Base-by-base conservation (phyloP, 1,140 invertebrate genomes). In the Eueides isabella region DNA sequence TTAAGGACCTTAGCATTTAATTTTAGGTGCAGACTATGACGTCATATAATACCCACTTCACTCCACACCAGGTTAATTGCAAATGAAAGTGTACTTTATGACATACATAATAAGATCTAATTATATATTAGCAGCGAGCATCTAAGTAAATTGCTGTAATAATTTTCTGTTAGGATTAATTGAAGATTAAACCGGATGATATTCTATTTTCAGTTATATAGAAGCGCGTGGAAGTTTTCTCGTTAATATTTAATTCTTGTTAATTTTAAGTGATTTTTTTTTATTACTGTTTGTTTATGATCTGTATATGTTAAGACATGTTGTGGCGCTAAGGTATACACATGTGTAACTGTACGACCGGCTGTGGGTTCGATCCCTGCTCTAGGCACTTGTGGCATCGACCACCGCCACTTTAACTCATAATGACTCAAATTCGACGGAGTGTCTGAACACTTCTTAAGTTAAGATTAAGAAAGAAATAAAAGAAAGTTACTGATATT, bases 141-240 rank as follows among this genome's bases (percentile, higher is more conserved):
- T 38, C 31, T 23, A 55, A 63, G 29, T 63, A 63, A 63, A 63
- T 31, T 63, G 38, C 35, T 61, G 61, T 74, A 69, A 69, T 74
- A 74, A 74, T 69, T 74, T 74, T 69, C 61, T 69, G 72, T 69
- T 74, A 74, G 61, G 72, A 74, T 74, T 74, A 74, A 74, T 74
- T 74, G 67, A 55, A 64, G 72, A 74, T 74, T 74, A 74, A 69
- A 74, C 61, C 63, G 72, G 48, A 55, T 55, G 19, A 55, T 55
- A 55, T 55, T 55, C 48, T 55, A 55, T 55, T 55, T 55, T 23
- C 19, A 55, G 48, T 55, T 55, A 55, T 55, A 71, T 71, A 63
- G 68, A 63, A 71, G 48, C 19, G 48, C 23, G 16, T 55, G 23
- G 23, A 9, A 9, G 48, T 55, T 11, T 26, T 2, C 48, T 7